These are phyloP conservation scores for Fregata magnificens DNA, from an alignment of 2,113 vertebrate species.

Conservation along the genomic window DNA sequence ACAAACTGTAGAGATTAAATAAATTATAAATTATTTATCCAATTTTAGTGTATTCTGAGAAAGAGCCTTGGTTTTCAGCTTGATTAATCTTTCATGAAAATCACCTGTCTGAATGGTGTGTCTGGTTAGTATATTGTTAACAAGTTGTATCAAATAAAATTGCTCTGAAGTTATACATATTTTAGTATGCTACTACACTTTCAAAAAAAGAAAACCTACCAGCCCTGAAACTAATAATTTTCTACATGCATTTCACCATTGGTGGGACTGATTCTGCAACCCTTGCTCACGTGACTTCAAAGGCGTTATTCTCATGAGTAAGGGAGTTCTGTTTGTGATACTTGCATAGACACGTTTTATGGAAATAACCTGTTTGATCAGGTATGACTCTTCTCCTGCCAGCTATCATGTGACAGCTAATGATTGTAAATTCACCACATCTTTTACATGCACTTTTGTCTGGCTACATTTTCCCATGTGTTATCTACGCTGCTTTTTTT, in stretches of 20 bases:
- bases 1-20: not conserved
- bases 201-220: not conserved
- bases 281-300: constrained; percentile 44
- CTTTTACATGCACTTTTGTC: constrained; percentile 3
- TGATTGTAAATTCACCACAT: constrained; percentile 46
- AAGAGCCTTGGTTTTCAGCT: not conserved
- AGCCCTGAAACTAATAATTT: not conserved
- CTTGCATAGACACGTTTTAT: constrained; percentile 64
- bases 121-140: not conserved
- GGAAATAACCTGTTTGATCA: constrained; percentile 63
- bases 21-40: not conserved
- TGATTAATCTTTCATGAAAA: not conserved
- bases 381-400: constrained; percentile 52
- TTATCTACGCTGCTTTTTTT: not conserved
- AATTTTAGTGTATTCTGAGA: not conserved
- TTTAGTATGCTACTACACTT: not conserved
- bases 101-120: not conserved
- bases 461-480: constrained; percentile 51
- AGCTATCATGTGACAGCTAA: constrained; percentile 55
- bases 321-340: constrained; percentile 44
- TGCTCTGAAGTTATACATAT: not conserved
- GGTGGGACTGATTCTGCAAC: constrained; percentile 41
- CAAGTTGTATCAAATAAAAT: not conserved
- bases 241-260: not conserved
- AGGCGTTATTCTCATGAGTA: constrained; percentile 48